Percentiles rank a stretch among this genome's conserved stretches.
Evolutionary conservation across 1,140 invertebrate species (phyloP).

Genomic region (Anoplophora glabripennis): DNA sequence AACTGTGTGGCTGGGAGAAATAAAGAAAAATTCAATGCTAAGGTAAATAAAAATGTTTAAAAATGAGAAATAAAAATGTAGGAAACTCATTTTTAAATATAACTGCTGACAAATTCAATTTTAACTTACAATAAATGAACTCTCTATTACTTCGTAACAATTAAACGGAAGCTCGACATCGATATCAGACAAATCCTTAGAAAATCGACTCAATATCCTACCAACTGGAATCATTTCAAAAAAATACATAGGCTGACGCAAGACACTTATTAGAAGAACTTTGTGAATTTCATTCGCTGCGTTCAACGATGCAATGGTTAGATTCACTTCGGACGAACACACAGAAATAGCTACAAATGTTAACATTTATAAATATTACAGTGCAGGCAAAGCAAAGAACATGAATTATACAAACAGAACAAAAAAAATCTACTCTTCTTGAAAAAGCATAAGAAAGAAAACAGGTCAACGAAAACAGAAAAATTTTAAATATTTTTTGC

Average conservation of each 20-base stretch:
- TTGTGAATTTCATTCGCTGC: conserved; percentile 61
- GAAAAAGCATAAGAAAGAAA: too few species aligned
- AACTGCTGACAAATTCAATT: conserved; percentile 21
- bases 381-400: not conserved
- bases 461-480: too few species aligned
- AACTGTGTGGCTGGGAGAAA: too few species aligned
- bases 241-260: conserved; percentile 68
- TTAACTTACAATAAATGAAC: conserved; percentile 45
- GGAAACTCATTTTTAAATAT: conserved; percentile 31
- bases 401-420: not conserved
- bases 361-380: conserved; percentile 19
- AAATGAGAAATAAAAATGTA: not conserved
- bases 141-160: conserved; percentile 48
- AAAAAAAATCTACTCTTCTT: too few species aligned
- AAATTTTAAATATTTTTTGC: too few species aligned
- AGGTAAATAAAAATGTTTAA: too few species aligned
- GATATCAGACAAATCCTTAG: conserved; percentile 68
- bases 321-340: conserved; percentile 54
- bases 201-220: conserved; percentile 70
- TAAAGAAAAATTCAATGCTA: too few species aligned
- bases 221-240: conserved; percentile 74
- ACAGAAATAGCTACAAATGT: conserved; percentile 54
- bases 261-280: conserved; percentile 58
- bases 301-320: conserved; percentile 60
- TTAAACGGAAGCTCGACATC: conserved; percentile 55